These are phyloP conservation scores for Fregata magnificens DNA, from an alignment of 2,113 vertebrate species.

Conservation along the genomic window DNA sequence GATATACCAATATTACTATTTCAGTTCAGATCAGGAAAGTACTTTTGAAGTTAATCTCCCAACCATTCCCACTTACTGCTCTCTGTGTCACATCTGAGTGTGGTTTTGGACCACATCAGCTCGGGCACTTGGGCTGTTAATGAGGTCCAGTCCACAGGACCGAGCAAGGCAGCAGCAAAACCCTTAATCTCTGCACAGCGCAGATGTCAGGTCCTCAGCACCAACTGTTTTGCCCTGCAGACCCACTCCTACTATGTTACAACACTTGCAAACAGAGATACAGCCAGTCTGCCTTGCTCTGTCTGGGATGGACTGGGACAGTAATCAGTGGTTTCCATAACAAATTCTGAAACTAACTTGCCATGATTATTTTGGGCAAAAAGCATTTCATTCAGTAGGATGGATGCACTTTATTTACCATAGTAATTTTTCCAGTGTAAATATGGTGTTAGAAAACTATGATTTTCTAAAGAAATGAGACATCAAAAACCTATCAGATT, in stretches of 20 bases:
- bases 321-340: background rate
- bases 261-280: background rate
- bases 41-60: background rate
- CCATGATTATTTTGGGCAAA: background rate
- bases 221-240: background rate
- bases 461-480: background rate
- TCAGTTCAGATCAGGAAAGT: background rate
- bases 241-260: background rate
- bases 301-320: background rate
- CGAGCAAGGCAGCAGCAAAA: rapidly evolving
- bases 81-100: background rate
- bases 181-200: background rate
- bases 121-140: background rate
- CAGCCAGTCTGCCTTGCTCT: background rate
- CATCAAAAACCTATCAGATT: background rate
- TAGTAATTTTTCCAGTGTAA: background rate
- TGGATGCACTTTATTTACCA: background rate
- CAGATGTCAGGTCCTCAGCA: background rate
- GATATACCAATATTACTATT: background rate
- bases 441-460: background rate
- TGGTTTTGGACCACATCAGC: background rate
- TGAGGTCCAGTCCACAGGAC: background rate
- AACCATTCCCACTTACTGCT: background rate
- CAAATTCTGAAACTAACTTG: background rate
- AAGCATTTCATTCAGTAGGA: background rate